Percentiles rank a stretch among this genome's conserved stretches.
Evolutionary conservation across 1,140 invertebrate species (phyloP).

Genomic region (Saccostrea glomerata): DNA sequence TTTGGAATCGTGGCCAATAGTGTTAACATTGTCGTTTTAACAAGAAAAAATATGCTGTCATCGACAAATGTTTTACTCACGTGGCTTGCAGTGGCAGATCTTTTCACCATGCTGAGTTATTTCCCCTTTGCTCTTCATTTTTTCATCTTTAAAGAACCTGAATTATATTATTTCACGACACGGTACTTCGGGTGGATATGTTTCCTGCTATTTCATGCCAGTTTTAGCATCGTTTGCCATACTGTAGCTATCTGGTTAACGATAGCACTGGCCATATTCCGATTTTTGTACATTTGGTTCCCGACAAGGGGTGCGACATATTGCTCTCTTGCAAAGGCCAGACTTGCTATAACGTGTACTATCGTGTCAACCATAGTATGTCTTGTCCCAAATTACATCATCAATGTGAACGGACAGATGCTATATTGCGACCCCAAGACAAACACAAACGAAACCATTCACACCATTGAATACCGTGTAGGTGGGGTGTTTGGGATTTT

Average conservation of each 20-base stretch:
- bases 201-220: slow-evolving; percentile 70
- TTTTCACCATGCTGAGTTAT: slow-evolving; percentile 93
- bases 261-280: slow-evolving; percentile 93
- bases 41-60: slow-evolving; percentile 88
- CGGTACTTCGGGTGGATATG: slow-evolving; percentile 65
- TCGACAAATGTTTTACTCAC: slow-evolving; percentile 91
- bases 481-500: slow-evolving; percentile 51
- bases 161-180: slow-evolving; percentile 56
- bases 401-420: slow-evolving; percentile 56
- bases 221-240: slow-evolving; percentile 90
- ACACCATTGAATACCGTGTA: slow-evolving; percentile 47
- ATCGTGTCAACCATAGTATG: slow-evolving; percentile 86
- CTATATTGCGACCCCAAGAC: background rate
- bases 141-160: slow-evolving; percentile 71
- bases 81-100: slow-evolving; percentile 89
- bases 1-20: slow-evolving; percentile 94
- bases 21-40: slow-evolving; percentile 92
- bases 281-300: slow-evolving; percentile 90
- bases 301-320: slow-evolving; percentile 86
- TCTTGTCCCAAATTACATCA: slow-evolving; percentile 87
- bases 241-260: slow-evolving; percentile 96
- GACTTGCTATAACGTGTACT: slow-evolving; percentile 85
- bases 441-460: background rate
- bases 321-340: slow-evolving; percentile 87
- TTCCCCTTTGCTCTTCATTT: slow-evolving; percentile 89